Percentiles rank a stretch among this genome's conserved stretches.
These are phyloP conservation scores for Carposina sasakii DNA, from an alignment of 1,140 invertebrate genomes.

Conservation along the genomic window DNA sequence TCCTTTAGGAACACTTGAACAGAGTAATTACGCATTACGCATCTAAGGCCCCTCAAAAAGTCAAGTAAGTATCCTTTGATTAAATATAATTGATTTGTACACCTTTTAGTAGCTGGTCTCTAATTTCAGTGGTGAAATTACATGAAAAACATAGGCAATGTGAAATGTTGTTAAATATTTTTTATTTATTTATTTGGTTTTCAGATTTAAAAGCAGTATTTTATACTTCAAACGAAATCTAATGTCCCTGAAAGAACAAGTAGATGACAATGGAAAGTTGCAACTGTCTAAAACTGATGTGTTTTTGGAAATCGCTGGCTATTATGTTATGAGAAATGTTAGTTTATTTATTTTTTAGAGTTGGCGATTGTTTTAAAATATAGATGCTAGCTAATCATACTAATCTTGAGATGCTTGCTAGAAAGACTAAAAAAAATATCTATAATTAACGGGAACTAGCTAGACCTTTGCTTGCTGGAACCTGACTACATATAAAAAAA, in stretches of 20 bases:
- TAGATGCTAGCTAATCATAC: too few relatives aligned
- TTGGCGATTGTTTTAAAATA: too few relatives aligned
- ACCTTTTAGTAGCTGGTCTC: too few relatives aligned
- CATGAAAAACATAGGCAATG: too few relatives aligned
- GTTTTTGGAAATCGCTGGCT: conserved; percentile 52
- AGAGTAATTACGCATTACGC: conserved; percentile 44
- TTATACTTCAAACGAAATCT: conserved; percentile 46
- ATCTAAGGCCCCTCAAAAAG: conserved; percentile 22
- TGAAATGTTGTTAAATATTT: not conserved
- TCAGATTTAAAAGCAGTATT: conserved; percentile 44
- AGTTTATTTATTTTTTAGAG: conserved; percentile 14
- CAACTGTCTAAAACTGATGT: conserved; percentile 36
- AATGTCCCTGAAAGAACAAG: conserved; percentile 35
- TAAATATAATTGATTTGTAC: not conserved
- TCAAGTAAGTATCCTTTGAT: conserved; percentile 26
- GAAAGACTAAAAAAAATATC: too few relatives aligned
- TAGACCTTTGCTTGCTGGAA: too few relatives aligned
- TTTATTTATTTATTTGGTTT: not conserved
- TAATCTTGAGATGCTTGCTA: too few relatives aligned
- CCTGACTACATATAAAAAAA: too few relatives aligned
- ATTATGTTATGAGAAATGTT: conserved; percentile 56
- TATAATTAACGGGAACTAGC: too few relatives aligned
- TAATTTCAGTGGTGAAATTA: too few relatives aligned
- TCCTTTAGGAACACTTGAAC: conserved; percentile 52
- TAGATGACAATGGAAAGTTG: conserved; percentile 29